phyloP scores from a whole-genome alignment of 2,888 invertebrate species.

The Trachelus stipa region DNA sequence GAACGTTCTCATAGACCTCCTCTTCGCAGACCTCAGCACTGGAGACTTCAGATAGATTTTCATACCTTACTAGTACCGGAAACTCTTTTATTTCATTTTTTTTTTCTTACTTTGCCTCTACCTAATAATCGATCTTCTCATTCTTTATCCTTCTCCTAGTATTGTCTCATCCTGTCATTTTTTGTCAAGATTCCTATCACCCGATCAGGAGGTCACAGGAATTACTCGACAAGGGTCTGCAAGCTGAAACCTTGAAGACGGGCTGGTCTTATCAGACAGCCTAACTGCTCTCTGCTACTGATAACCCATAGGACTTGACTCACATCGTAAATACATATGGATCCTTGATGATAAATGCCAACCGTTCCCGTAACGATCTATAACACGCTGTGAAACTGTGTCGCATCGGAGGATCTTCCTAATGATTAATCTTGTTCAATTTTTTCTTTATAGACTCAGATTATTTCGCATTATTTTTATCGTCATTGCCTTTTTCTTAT shows the following conservation, averaged over 20 bases:
- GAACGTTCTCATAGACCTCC: constrained; percentile 62
- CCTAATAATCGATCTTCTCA: not conserved
- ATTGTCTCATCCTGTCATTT: not conserved
- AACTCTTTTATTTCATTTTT: not conserved
- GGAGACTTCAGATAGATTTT: not conserved
- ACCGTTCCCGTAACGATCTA: not conserved
- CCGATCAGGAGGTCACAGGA: not conserved
- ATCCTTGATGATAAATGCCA: not conserved
- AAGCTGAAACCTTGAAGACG: not conserved
- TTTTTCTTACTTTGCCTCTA: not conserved
- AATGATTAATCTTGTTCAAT: not conserved
- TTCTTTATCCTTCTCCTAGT: not conserved
- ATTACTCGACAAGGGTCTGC: not conserved
- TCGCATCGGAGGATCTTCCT: not conserved
- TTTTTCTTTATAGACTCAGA: not conserved
- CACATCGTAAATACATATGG: not conserved
- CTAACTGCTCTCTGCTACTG: not conserved
- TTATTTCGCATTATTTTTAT: not conserved
- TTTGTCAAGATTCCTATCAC: not conserved
- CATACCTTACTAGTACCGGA: not conserved
- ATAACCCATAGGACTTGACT: not conserved
- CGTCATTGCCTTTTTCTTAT: not conserved
- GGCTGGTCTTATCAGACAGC: not conserved
- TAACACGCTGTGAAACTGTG: not conserved
- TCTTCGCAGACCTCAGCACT: constrained; percentile 8